Percentiles rank a stretch among this genome's conserved stretches.
Conservation (phyloP, 2,113 vertebrate species). For the Oncorhynchus masou region DNA sequence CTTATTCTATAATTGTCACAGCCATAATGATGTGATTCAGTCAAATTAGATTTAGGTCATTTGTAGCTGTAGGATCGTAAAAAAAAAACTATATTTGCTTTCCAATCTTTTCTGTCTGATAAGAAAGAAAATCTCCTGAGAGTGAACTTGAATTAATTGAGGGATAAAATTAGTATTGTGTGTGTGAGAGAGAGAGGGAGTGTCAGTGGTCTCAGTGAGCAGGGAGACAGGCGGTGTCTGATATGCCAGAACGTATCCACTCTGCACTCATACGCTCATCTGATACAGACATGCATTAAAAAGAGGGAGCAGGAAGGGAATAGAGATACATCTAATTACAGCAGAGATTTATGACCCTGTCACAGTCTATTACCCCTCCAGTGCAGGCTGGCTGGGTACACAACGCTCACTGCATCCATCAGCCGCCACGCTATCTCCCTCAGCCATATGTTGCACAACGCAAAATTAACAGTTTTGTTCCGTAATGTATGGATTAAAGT, state of each 20-base stretch:
- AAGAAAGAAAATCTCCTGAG: conserved; percentile 33
- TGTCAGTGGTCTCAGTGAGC: not conserved
- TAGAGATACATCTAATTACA: conserved; percentile 59
- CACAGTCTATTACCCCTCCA: conserved; percentile 20
- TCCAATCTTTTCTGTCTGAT: conserved; percentile 19
- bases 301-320: conserved; percentile 28
- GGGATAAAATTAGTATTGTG: not conserved
- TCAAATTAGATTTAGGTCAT: conserved; percentile 43
- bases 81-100: not conserved
- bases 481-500: too few relatives aligned
- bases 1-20: too few relatives aligned
- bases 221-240: conserved; percentile 2
- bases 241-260: conserved; percentile 5
- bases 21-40: not conserved
- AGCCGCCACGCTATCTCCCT: too few relatives aligned
- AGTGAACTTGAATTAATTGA: conserved; percentile 33
- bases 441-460: too few relatives aligned
- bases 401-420: too few relatives aligned
- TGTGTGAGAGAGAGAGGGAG: not conserved
- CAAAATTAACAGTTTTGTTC: too few relatives aligned
- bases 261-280: conserved; percentile 11
- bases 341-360: conserved; percentile 54
- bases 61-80: conserved; percentile 22
- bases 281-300: conserved; percentile 36
- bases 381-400: not conserved